Conservation (phyloP, 2,888 invertebrate genomes). For the Andrena trimmerana region DNA sequence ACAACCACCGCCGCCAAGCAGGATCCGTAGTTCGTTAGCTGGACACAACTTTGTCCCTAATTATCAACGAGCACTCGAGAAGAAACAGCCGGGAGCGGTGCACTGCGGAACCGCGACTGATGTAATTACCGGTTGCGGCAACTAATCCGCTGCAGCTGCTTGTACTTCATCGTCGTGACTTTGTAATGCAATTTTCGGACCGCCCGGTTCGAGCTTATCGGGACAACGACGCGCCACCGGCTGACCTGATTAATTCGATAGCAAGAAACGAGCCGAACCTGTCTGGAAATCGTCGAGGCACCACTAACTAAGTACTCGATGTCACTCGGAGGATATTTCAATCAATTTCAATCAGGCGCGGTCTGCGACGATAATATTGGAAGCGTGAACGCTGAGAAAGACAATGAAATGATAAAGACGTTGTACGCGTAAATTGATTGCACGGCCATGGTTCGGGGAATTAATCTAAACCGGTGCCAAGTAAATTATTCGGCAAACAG, state of each 20-base stretch:
- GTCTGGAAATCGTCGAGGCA: conserved; percentile 3
- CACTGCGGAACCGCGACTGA: conserved; percentile 22
- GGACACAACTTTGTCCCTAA: conserved; percentile 63
- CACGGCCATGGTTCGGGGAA: background rate
- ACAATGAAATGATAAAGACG: background rate
- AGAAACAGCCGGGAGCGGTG: conserved; percentile 36
- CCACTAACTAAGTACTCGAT: background rate
- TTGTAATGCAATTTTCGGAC: conserved; percentile 29
- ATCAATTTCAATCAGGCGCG: background rate
- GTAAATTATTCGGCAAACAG: conserved; percentile 39
- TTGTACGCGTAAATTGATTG: background rate
- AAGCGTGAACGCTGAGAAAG: background rate
- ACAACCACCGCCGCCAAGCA: conserved; percentile 13
- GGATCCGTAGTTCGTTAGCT: conserved; percentile 55
- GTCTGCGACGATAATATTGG: background rate
- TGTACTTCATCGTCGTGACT: conserved; percentile 33
- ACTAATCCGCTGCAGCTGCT: conserved; percentile 47
- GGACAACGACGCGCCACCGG: background rate
- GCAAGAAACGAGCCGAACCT: conserved; percentile 2
- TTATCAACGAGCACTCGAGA: conserved; percentile 60
- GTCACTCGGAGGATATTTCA: background rate
- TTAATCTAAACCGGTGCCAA: conserved; percentile 16
- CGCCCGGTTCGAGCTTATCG: conserved; percentile 18
- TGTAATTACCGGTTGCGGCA: conserved; percentile 53
- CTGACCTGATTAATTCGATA: conserved; percentile 1